Conservation (phyloP, 2,888 invertebrate genomes). For the Heteromurus nitidus region DNA sequence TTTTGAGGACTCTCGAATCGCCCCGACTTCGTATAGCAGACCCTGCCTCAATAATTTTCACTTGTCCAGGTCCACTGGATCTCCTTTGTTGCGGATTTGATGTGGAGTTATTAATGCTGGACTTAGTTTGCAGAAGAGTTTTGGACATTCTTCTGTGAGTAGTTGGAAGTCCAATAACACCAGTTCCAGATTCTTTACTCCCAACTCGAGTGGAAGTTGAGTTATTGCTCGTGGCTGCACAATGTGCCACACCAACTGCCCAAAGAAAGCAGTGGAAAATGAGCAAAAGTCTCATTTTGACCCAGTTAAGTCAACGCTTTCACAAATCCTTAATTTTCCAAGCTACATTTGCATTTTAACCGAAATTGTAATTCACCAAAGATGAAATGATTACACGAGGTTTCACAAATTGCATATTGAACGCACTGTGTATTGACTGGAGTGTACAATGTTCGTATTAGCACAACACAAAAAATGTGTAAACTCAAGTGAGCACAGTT, state of each 20-base stretch:
- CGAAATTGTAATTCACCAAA: not conserved
- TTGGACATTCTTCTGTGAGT: constrained; percentile 14
- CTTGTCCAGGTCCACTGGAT: constrained; percentile 18
- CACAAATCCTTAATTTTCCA: not conserved
- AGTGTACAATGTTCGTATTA: too few relatives aligned
- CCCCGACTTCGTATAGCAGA: constrained; percentile 10
- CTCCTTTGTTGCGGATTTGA: constrained; percentile 16
- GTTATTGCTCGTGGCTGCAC: not conserved
- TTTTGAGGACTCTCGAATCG: constrained; percentile 35
- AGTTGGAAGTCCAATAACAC: constrained; percentile 1
- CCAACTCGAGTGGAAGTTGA: not conserved
- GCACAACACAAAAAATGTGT: too few relatives aligned
- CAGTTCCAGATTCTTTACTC: not conserved
- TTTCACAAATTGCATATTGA: not conserved
- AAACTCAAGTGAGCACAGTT: too few relatives aligned
- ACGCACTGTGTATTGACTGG: not conserved
- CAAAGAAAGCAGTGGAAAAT: not conserved
- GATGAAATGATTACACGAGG: not conserved
- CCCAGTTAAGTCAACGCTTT: not conserved
- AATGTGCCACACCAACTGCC: not conserved
- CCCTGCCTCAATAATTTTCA: constrained; percentile 59
- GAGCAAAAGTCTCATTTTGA: constrained; percentile 1
- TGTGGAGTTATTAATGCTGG: constrained; percentile 3
- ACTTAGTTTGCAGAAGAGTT: constrained; percentile 28
- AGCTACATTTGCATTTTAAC: not conserved